Percentiles rank a stretch among this genome's conserved stretches.
Evolutionary conservation across 2,797 vertebrate genomes (phyloP).

Genomic region (Pachyuromys duprasi): DNA sequence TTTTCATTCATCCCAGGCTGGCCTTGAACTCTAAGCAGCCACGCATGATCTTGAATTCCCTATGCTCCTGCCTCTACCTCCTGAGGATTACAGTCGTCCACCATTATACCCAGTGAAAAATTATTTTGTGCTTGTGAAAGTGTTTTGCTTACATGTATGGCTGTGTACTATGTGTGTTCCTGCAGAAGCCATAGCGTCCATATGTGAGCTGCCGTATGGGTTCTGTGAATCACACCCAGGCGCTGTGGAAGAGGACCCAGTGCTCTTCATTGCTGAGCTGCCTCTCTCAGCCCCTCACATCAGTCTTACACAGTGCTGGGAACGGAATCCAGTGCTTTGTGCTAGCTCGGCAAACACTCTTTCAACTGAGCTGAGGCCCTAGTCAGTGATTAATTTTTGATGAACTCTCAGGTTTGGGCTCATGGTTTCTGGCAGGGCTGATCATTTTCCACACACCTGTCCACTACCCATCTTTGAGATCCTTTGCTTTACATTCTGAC

Average conservation of each 20-base stretch:
- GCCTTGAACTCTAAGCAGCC: not conserved
- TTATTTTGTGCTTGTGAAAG: not conserved
- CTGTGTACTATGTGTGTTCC: not conserved
- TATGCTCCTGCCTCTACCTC: not conserved
- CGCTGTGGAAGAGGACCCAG: not conserved
- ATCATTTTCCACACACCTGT: slow-evolving; percentile 50
- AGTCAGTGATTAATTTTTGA: slow-evolving; percentile 57
- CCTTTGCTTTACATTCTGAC: not conserved
- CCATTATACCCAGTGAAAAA: not conserved
- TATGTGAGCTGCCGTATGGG: not conserved
- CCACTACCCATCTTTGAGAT: slow-evolving; percentile 22
- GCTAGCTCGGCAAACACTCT: not conserved
- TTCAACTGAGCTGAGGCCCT: not conserved
- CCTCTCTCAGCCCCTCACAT: not conserved
- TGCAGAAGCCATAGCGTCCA: not conserved
- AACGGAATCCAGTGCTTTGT: not conserved
- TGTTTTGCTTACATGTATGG: not conserved
- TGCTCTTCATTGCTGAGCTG: not conserved
- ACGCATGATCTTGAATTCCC: not conserved
- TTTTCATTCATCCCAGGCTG: not conserved
- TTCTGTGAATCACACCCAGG: not conserved
- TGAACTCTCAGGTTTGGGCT: slow-evolving; percentile 65
- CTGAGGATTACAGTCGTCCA: too few species aligned
- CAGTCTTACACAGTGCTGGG: not conserved
- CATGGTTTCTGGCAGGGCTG: slow-evolving; percentile 52